Evolutionary conservation across 2,113 vertebrate species (phyloP), one percentile per base, ranked within the genome.

Genomic region (Petrocephalus zakoni): DNA sequence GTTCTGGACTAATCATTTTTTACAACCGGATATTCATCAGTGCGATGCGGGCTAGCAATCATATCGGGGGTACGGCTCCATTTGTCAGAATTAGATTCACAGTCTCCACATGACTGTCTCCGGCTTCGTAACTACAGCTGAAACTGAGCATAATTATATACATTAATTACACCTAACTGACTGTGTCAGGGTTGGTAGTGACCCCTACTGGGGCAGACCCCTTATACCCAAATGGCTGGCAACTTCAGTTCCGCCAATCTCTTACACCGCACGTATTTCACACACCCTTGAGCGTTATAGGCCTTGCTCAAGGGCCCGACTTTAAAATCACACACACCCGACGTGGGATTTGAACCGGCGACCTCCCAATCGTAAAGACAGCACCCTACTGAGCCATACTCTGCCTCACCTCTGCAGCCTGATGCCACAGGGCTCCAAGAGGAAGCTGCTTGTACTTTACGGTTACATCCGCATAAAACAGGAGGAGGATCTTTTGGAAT

Each of bases 11-110:
- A 83, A 83, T 83, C 81, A 49, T 49, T 83, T 49, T 83, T 83
- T 83, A 83, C 37, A 83, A 83, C 81, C 19, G 22, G 46, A 83
- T 83, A 83, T 83, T 83, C 37, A 83, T 83, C 81, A 83, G 17
- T 46, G 47, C 21, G 21, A 83, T 46, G 81, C 81, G 49, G 81
- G 46, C 42, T 47, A 49, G 37, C 34, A 47, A 49, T 49, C 81
- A 47, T 46, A 83, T 49, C 46, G n/a, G 46, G 37, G 72, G 72
- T 46, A n/a, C 7, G 51, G n/a, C n/a, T 42, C 82, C 42, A 21
- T 82, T 85, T 84, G n/a, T 51, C 25, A 13, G 47, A 85, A 52
- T 53, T 85, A 21, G 25, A 51, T 49, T 55, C 5, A 22, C 22
- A 53, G 6, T 29, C 25, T 53, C 22, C 51, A 85, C 46, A 85